Evolutionary conservation across 2,113 vertebrate species (phyloP), one percentile per base, ranked within the genome.

Genomic region (Prunella fulvescens): DNA sequence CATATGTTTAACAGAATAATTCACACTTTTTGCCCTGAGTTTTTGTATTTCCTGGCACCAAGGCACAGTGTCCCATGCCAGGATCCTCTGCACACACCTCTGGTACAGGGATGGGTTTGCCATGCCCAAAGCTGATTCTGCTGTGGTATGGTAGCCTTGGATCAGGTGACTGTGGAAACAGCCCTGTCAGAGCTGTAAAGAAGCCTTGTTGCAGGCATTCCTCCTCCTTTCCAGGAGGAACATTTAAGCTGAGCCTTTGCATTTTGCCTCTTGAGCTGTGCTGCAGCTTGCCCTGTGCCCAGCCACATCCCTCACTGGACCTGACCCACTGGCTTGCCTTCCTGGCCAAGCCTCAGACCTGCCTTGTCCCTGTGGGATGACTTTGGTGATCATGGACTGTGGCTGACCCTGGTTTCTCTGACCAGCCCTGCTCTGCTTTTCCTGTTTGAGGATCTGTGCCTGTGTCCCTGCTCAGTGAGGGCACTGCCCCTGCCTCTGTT

Each of bases 401-500:
- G 40, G 13, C 64, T 93, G 86, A 94, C 72, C 76, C 72, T 24
- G 56, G 42, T 44, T 90, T 83, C 92, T 92, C 60, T 86, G 54
- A 47, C 64, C 71, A 35, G 45, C 86, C 82, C 91, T 88, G 33
- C 64, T 88, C 80, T 78, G 72, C 71, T 83, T 66, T 92, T 95
- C 94, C 77, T 83, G 69, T 84, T 54, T 66, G 80, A 29, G 56
- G 83, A 18, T 50, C 33, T 3, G 3, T 39, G 33, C 29, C 88
- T 53, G 77, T 12, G 0, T 94, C 92, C 82, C 77, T 66, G 72
- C 67, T 66, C 76, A 74, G 26, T 19, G 56, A 78, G 76, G 88
- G 39, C 76, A 33, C 76, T 92, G 91, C 76, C 72, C 51, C 56
- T 81, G 80, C 80, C 60, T 91, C 64, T 96, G 35, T 92, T 95